These are phyloP conservation scores for Phyllotis vaccarum DNA, from an alignment of 2,797 vertebrate species.

Conservation along the genomic window DNA sequence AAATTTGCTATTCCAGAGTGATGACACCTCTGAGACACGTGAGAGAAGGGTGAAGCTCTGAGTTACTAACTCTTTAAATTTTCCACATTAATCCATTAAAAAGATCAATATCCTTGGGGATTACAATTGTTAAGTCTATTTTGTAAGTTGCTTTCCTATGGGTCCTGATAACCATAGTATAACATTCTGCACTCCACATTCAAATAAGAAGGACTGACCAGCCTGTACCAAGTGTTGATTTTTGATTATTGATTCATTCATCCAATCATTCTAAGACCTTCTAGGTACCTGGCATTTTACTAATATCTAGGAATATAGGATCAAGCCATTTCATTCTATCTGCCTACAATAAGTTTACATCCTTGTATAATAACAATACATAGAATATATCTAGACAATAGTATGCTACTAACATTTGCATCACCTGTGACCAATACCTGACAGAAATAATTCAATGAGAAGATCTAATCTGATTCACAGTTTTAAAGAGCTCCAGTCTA, in stretches of 20 bases:
- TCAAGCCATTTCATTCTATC: neutral
- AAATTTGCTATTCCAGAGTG: neutral
- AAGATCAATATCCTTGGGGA: neutral
- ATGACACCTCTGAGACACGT: neutral
- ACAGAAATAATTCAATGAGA: neutral
- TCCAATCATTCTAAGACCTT: neutral
- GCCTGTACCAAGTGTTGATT: neutral
- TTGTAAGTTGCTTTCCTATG: slow-evolving; percentile 23
- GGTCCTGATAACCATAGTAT: neutral
- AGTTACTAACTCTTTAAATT: neutral
- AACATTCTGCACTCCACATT: neutral
- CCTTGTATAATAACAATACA: neutral
- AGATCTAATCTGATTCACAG: neutral
- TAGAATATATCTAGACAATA: neutral
- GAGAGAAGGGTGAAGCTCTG: neutral
- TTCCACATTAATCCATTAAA: neutral
- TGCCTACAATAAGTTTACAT: neutral
- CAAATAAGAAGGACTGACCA: slow-evolving; percentile 16
- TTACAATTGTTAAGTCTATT: slow-evolving; percentile 11
- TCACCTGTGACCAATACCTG: neutral
- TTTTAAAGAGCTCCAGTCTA: neutral
- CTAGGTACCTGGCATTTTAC: neutral
- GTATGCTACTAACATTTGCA: neutral
- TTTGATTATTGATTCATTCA: neutral
- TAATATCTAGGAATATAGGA: neutral